These are phyloP conservation scores for Melanotaenia pygmaea DNA, from an alignment of 2,797 vertebrate species.

Conservation along the genomic window DNA sequence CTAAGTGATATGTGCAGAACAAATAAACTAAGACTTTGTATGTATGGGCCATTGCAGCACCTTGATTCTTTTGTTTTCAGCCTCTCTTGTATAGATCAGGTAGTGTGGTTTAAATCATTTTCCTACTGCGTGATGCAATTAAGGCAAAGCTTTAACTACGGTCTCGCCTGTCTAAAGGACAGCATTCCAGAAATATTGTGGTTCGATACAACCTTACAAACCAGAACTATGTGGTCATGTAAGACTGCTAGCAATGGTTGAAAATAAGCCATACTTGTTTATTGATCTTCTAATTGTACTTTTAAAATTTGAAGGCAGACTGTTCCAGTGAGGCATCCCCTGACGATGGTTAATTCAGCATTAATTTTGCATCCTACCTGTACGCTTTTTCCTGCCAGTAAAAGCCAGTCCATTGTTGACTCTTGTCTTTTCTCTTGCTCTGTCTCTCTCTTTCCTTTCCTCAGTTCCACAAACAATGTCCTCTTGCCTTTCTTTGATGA, in stretches of 20 bases:
- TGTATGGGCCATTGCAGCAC: too few species aligned
- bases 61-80: too few species aligned
- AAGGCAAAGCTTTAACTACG: neutral
- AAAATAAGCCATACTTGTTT: too few species aligned
- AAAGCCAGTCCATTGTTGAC: neutral
- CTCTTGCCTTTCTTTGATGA: too few species aligned
- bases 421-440: neutral
- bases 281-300: too few species aligned
- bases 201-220: neutral
- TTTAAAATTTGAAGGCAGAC: neutral
- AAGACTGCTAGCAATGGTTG: neutral
- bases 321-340: too few species aligned
- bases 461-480: too few species aligned
- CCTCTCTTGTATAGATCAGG: neutral
- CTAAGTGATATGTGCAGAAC: too few species aligned
- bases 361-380: neutral
- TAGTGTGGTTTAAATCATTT: neutral
- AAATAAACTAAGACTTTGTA: too few species aligned
- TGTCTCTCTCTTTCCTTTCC: neutral
- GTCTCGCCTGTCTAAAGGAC: neutral
- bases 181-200: neutral
- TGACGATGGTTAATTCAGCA: too few species aligned
- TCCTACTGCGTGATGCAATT: neutral
- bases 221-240: neutral
- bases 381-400: too few species aligned